Evolutionary conservation across 2,113 vertebrate species (phyloP).

Genomic region (Cynoglossus semilaevis): DNA sequence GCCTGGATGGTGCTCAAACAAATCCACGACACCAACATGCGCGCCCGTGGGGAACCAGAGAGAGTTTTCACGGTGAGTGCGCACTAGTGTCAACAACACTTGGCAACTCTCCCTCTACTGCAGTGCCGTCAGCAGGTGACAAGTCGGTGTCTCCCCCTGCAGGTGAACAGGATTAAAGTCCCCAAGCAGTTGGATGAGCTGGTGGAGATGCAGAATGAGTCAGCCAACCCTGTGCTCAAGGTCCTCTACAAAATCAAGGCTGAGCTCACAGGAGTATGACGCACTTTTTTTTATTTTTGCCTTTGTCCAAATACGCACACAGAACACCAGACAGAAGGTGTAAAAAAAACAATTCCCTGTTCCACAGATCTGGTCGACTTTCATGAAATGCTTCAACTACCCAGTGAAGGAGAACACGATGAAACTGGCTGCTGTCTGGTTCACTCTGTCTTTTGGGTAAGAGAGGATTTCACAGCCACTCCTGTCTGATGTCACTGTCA

Average conservation of each 20-base stretch:
- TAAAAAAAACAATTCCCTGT: too few species aligned
- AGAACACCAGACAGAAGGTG: too few species aligned
- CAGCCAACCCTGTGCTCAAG: conserved; percentile 83
- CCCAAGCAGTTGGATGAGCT: conserved; percentile 94
- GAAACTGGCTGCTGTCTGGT: conserved; percentile 93
- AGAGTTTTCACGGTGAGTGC: conserved; percentile 96
- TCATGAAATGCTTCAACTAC: conserved; percentile 91
- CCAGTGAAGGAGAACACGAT: conserved; percentile 90
- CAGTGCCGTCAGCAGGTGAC: conserved; percentile 23
- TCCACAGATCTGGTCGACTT: conserved; percentile 89
- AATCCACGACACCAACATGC: conserved; percentile 98
- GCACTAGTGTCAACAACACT: neutral
- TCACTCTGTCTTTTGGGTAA: conserved; percentile 97
- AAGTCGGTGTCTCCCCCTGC: conserved; percentile 61
- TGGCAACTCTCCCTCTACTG: neutral
- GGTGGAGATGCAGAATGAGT: conserved; percentile 92
- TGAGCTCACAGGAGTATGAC: conserved; percentile 84
- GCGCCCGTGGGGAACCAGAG: conserved; percentile 93
- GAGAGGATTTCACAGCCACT: conserved; percentile 21
- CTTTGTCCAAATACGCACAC: neutral
- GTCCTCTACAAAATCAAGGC: conserved; percentile 85
- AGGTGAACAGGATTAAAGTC: conserved; percentile 96
- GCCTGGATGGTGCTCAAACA: conserved; percentile 99
- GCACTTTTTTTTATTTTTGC: neutral
- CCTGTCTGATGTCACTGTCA: neutral